Evolutionary conservation across 2,888 invertebrate genomes (phyloP), one percentile per base, ranked within the genome.

Genomic region (Lampropteryx suffumata): DNA sequence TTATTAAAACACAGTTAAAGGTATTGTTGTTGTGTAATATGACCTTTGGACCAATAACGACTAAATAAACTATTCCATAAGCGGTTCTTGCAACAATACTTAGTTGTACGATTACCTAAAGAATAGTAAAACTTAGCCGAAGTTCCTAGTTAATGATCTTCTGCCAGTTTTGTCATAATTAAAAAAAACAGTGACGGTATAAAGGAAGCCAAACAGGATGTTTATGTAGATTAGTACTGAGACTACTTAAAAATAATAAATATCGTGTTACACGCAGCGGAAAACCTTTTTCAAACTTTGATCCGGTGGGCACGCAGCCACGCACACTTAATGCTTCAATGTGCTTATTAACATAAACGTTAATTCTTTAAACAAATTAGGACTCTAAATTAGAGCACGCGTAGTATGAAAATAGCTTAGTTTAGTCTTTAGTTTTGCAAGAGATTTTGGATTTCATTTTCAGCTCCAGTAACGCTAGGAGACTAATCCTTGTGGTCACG

Each of bases 221-320:
- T 53, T 35, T 47, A 41, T 57, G 50, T 49, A 47, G 55, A 60
- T 60, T 40, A 40, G 34, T 50, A 34, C 40, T 42, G 41, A 39
- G 35, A 43, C 50, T 44, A 53, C 53, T 49, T 57, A 53, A 48
- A 52, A 52, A 50, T 50, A 42, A 32, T 33, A 37, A 52, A 33
- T 47, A 48, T 53, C 40, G 43, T 44, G 43, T 45, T 43, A 40
- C 48, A 34, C 39, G 39, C 39, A 41, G 49, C 55, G 49, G 44
- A 50, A 53, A 55, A 60, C 55, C 55, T 50, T 41, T 51, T 43
- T 34, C 45, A 41, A 53, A 50, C 52, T 44, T 59, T 51, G 57
- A 52, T 54, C 57, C 45, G 50, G 29, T 42, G 50, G 48, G 55
- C 52, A 52, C 45, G 29, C 45, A 47, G n/a, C n/a, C n/a, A n/a